phyloP scores from a whole-genome alignment of 2,113 vertebrate genomes.

The Rallus limicola region DNA sequence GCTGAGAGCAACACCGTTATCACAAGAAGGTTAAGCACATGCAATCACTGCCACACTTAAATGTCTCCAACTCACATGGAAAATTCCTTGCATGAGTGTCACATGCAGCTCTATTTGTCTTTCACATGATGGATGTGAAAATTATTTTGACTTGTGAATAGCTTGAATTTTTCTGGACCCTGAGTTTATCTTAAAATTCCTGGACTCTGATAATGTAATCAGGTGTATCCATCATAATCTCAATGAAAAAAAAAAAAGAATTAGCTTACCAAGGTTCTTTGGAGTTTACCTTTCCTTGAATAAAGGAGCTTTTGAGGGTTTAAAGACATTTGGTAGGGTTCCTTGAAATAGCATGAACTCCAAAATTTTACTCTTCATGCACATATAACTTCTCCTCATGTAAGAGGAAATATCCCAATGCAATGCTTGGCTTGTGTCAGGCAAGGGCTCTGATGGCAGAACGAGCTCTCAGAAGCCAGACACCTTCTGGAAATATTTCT shows the following conservation, averaged over 20 bases:
- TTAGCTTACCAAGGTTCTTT: not conserved
- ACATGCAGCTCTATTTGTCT: not conserved
- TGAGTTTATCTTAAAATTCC: not conserved
- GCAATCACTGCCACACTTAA: not conserved
- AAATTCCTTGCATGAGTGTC: not conserved
- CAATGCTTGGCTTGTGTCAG: not conserved
- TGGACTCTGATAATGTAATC: not conserved
- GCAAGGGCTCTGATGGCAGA: not conserved
- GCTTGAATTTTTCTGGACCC: not conserved
- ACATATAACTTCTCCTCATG: not conserved
- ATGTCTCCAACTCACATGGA: not conserved
- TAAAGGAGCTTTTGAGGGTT: not conserved
- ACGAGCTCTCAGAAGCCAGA: not conserved
- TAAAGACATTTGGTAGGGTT: not conserved
- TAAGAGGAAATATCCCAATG: not conserved
- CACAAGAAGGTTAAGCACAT: accelerated
- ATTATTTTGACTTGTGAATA: not conserved
- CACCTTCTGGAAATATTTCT: not conserved
- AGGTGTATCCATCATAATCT: not conserved
- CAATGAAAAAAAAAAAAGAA: not conserved
- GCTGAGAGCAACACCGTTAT: not conserved
- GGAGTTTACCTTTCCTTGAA: not conserved
- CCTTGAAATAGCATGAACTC: not conserved
- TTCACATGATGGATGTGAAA: not conserved
- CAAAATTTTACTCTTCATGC: not conserved